Conservation (phyloP, 2,888 invertebrate genomes). For the Limnephilus rhombicus region DNA sequence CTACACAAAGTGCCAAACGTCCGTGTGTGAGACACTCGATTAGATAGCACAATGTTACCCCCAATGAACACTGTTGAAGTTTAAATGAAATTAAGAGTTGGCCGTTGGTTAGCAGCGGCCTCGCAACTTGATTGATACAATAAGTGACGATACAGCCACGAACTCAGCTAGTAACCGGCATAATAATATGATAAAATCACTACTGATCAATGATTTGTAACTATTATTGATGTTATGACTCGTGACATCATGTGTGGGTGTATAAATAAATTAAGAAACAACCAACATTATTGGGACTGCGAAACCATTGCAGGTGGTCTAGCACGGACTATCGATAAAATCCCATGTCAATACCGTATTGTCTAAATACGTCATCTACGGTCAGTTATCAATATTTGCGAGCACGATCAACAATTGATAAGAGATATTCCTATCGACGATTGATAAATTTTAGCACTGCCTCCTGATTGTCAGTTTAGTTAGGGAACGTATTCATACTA, state of each 20-base stretch:
- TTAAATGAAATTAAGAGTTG: constrained; percentile 43
- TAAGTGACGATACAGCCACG: neutral
- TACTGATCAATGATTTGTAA: neutral
- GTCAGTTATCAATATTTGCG: too few relatives aligned
- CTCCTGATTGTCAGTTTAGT: too few relatives aligned
- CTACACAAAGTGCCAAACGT: neutral
- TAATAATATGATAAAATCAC: neutral
- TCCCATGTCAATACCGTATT: too few relatives aligned
- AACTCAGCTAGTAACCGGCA: neutral
- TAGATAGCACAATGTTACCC: constrained; percentile 28
- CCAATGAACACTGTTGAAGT: constrained; percentile 35
- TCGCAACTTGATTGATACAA: constrained; percentile 1
- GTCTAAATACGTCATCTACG: too few relatives aligned
- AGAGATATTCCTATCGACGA: too few relatives aligned
- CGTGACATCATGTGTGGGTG: neutral
- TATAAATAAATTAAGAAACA: neutral
- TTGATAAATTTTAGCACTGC: too few relatives aligned
- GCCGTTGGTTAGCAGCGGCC: constrained; percentile 19
- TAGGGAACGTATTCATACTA: too few relatives aligned
- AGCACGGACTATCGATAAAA: too few relatives aligned
- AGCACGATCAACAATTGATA: too few relatives aligned
- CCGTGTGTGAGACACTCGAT: constrained; percentile 21
- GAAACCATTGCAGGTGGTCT: neutral
- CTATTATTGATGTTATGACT: neutral
- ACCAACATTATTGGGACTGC: neutral